Evolutionary conservation across 1,140 invertebrate genomes (phyloP), one percentile per base, ranked within the genome.

Genomic region (Eriosoma lanigerum): DNA sequence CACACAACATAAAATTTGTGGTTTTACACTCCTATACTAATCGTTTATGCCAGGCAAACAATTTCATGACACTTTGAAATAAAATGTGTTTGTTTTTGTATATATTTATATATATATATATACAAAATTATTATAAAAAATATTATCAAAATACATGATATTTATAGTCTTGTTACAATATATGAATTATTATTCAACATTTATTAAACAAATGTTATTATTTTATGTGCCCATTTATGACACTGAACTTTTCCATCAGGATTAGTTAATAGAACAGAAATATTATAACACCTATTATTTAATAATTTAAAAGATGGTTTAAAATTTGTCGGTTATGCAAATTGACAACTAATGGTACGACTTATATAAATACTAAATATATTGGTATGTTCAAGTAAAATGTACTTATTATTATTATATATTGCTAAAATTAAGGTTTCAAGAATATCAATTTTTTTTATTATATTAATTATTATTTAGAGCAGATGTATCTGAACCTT

Each of bases 141-240:
- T 26, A 48, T 68, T 48, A 68, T 68, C 46, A 15, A 24, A 48
- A 24, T 48, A 46, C 13, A 24, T 76, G 19, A 4, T 62, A 60
- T 32, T 78, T 78, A 60, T 78, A 48, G 75, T 76, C 1, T 26
- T 60, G 54, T 62, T 29, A 78, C n/a, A 78, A 62, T 78, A 78
- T 78, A 78, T 62, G 56, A 48, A 4, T 78, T 60, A 48, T 76
- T 78, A 60, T 73, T 73, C 26, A 58, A 48, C 6, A 44, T 44
- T 12, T 58, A n/a, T 38, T 21, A 38, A 56, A 75, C 15, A 58
- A 75, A 75, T 56, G 29, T 78, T 78, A 56, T 78, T 78, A 78
- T 78, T 78, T 78, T 78, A 56, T 76, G 75, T 78, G 75, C 75
- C 75, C 75, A 78, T 78, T 78, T 78, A 78, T 19, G 75, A 62